Evolutionary conservation across 2,797 vertebrate genomes (phyloP), one percentile per base, ranked within the genome.

Genomic region (Ceyx erithaca): DNA sequence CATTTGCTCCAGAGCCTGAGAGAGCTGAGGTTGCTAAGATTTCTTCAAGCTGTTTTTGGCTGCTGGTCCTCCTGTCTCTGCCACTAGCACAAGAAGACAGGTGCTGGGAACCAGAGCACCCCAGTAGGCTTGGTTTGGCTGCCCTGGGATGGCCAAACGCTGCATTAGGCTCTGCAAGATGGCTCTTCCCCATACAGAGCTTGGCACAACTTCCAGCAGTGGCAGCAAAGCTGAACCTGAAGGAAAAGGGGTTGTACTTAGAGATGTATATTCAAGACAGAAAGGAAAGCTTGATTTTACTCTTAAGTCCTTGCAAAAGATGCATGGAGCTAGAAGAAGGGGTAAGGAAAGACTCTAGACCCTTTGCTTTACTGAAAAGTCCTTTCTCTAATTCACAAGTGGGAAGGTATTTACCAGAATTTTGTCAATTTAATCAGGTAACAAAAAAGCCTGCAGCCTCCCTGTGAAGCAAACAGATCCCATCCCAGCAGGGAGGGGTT

Each of bases 401-500:
- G 55, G 88, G 40, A 31, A 54, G 35, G 58, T 55, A 68, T 67
- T 67, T 70, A 49, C 54, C 21, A 71, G 52, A 66, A 76, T 85
- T 61, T n/a, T 73, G 67, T 79, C 85, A 55, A 82, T 80, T 89
- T 75, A 80, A 78, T 61, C 62, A 87, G 78, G 77, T 71, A 90
- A 70, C 54, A 80, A 85, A 63, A 40, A 87, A 78, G 28, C 66
- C 79, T 80, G 80, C 72, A 90, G 75, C 35, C 37, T 88, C 72
- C 68, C 82, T 52, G 80, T 15, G 69, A 96, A 82, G 83, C 49
- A 93, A 92, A 95, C 91, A 95, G 90, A 95, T 89, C 90, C 81
- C 61, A 89, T 93, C 83, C 46, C 93, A 93, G 93, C 92, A 91
- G 92, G 90, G 61, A 90, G 45, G 58, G 81, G 46, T 93, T 69